Evolutionary conservation across 2,888 invertebrate species (phyloP), one percentile per base, ranked within the genome.

Genomic region (Coremacera marginata): DNA sequence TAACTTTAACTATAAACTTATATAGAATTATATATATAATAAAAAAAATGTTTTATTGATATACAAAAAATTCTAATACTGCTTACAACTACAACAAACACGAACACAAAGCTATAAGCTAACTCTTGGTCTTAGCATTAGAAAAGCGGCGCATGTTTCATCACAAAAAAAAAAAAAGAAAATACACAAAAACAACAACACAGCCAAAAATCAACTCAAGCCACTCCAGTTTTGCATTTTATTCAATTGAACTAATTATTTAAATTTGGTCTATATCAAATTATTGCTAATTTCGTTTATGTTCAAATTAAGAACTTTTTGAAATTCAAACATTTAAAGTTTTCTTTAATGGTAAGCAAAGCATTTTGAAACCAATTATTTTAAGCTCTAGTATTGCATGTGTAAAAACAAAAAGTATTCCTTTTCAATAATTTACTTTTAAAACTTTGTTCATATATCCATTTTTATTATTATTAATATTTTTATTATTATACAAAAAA

Each of bases 301-400:
- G n/a, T 63, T 27, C 34, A 68, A 63, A 77, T 55, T 9, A 16
- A n/a, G 57, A 37, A 77, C 70, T 22, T 37, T 71, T 82, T 77
- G 51, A 77, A 80, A 78, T 57, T 37, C 9, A 77, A 80, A 81
- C 80, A 77, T 81, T 82, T n/a, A n/a, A n/a, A 9, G 9, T 22
- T 22, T 22, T 16, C 11, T 57, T 14, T 19, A 57, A 22, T 57
- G 57, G 3, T 67, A 77, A 60, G 9, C 16, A 62, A 34, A 77
- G 73, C 37, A 57, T 71, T 82, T 78, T 60, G 76, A 79, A 77
- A 44, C 60, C 9, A 77, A 80, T 83, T 80, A 78, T 81, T 82
- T 78, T 81, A 60, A 71, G 14, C 44, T 44, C 44, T 44, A 44
- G 44, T 44, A 44, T 65, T 60, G 57, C 57, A 70, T 68, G 57